Evolutionary conservation across 2,888 invertebrate genomes (phyloP).

Genomic region (Pristionchus maxplancki): DNA sequence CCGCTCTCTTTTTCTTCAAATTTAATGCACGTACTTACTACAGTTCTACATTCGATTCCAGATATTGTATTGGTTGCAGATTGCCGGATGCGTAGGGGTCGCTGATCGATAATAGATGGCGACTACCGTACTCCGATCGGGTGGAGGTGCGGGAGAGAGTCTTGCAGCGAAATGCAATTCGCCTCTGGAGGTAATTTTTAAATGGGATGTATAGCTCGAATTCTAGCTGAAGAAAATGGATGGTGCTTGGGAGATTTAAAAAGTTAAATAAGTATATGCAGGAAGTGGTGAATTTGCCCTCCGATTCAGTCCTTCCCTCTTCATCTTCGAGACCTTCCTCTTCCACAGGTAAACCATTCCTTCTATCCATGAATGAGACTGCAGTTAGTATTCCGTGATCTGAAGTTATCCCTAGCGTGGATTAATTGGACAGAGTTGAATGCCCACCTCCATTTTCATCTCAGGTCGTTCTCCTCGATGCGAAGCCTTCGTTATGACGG

Average conservation of each 20-base stretch:
- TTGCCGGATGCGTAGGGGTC: background rate
- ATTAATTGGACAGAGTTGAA: too few relatives aligned
- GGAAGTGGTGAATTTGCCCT: background rate
- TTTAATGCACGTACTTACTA: background rate
- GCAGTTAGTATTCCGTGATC: background rate
- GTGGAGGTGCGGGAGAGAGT: slow-evolving; percentile 29
- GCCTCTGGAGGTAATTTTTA: background rate
- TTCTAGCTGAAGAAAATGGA: too few relatives aligned
- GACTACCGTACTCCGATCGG: slow-evolving; percentile 44
- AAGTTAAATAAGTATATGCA: background rate
- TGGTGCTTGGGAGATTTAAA: too few relatives aligned
- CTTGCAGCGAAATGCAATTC: slow-evolving; percentile 14
- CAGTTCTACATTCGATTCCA: background rate
- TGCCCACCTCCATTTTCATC: too few relatives aligned
- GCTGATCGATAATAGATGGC: slow-evolving; percentile 2
- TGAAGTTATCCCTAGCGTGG: too few relatives aligned
- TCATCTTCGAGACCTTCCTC: background rate
- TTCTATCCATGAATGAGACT: background rate
- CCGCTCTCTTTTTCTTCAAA: background rate
- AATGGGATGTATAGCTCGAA: too few relatives aligned
- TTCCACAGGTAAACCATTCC: background rate
- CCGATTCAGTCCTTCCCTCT: background rate
- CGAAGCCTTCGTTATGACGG: slow-evolving; percentile 75
- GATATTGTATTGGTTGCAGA: background rate
- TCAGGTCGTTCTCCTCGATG: slow-evolving; percentile 48